These are phyloP conservation scores for Drosophila seclusa DNA, from an alignment of 2,888 invertebrate genomes.

Conservation along the genomic window DNA sequence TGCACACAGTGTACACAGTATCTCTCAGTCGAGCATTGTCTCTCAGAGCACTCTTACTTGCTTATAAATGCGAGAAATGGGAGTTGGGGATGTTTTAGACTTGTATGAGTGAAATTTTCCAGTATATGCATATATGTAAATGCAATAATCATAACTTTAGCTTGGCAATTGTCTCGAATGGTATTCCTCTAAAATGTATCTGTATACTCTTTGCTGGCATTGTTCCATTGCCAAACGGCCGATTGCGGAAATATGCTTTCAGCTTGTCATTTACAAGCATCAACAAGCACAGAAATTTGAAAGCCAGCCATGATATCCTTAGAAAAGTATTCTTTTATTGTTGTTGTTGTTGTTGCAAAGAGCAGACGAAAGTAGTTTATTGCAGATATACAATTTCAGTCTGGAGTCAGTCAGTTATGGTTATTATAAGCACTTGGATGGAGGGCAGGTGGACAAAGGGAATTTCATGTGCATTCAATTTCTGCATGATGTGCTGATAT, in stretches of 20 bases:
- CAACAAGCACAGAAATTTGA: constrained; percentile 6
- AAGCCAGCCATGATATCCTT: constrained; percentile 21
- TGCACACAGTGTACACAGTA: background rate
- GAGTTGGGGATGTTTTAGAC: background rate
- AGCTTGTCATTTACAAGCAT: constrained; percentile 24
- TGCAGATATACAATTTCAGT: constrained; percentile 5
- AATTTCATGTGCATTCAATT: constrained; percentile 56
- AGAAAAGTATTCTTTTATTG: constrained; percentile 5
- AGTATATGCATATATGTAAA: background rate
- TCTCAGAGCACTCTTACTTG: background rate
- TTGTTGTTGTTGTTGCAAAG: background rate
- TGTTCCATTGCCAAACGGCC: constrained; percentile 4
- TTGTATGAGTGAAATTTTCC: background rate
- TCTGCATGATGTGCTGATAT: constrained; percentile 39
- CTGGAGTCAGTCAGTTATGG: constrained; percentile 10
- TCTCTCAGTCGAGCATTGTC: background rate
- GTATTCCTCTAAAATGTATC: constrained; percentile 24
- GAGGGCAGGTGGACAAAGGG: constrained; percentile 13
- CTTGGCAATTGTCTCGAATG: constrained; percentile 18
- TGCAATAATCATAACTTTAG: constrained; percentile 3
- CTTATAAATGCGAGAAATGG: background rate
- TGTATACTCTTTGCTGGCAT: constrained; percentile 5
- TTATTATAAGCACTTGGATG: background rate
- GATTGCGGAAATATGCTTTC: constrained; percentile 36
- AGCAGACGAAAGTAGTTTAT: constrained; percentile 35